These are phyloP conservation scores for Achroia grisella DNA, from an alignment of 1,140 invertebrate species.

Conservation along the genomic window DNA sequence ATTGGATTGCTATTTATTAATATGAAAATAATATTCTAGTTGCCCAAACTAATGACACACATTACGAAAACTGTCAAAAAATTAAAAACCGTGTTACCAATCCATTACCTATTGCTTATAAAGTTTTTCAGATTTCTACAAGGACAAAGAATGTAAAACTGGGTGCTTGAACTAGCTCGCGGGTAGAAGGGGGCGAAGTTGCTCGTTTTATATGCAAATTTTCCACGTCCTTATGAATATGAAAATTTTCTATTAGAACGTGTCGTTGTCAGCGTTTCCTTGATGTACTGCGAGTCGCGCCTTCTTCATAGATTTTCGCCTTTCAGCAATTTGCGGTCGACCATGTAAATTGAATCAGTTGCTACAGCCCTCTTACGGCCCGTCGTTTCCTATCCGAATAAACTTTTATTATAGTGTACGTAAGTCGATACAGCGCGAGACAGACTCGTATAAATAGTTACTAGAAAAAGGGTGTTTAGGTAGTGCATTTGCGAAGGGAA, in stretches of 20 bases:
- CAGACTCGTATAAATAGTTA: too few relatives aligned
- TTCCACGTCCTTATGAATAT: conserved; percentile 70
- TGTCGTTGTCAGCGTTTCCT: conserved; percentile 63
- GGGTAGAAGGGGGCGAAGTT: conserved; percentile 33
- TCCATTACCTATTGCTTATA: conserved; percentile 3
- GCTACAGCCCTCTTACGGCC: conserved; percentile 1
- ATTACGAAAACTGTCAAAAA: too few relatives aligned
- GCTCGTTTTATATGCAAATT: conserved; percentile 72
- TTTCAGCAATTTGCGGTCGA: conserved; percentile 34
- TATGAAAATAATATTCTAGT: too few relatives aligned
- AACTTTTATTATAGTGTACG: neutral
- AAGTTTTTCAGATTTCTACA: conserved; percentile 29
- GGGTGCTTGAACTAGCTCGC: conserved; percentile 28
- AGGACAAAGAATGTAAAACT: conserved; percentile 36
- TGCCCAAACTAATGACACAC: too few relatives aligned
- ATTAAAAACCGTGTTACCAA: neutral
- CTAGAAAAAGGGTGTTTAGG: too few relatives aligned
- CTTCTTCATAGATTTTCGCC: conserved; percentile 38
- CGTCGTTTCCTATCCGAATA: neutral
- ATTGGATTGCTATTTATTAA: too few relatives aligned
- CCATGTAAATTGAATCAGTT: conserved; percentile 18
- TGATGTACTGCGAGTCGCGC: conserved; percentile 39
- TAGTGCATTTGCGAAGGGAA: too few relatives aligned
- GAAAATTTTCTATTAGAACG: conserved; percentile 73
- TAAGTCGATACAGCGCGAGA: too few relatives aligned